phyloP scores from a whole-genome alignment of 2,113 vertebrate species.

The Tupaia tana region DNA sequence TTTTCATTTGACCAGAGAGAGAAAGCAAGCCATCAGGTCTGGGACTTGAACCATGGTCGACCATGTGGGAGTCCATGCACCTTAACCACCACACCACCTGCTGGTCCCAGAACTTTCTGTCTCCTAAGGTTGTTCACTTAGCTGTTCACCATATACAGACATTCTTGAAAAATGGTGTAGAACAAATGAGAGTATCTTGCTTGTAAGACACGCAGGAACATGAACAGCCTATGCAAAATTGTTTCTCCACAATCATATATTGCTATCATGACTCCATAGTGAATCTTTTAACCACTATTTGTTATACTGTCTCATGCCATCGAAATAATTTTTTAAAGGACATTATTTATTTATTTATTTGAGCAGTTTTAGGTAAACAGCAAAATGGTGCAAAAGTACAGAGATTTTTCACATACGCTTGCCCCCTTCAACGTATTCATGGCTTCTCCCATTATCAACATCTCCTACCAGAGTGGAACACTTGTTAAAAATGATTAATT shows the following conservation, averaged over 20 bases:
- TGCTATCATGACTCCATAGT: neutral
- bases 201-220: neutral
- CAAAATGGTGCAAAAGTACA: neutral
- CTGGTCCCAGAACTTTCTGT: neutral
- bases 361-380: neutral
- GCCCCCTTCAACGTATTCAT: neutral
- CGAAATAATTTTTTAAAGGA: neutral
- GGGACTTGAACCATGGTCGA: too few relatives aligned
- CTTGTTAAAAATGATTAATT: neutral
- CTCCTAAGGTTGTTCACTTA: neutral
- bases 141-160: neutral
- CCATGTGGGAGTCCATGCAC: too few relatives aligned
- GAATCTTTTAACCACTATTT: neutral
- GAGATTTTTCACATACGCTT: neutral
- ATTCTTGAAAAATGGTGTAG: neutral
- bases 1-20: too few relatives aligned
- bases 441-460: neutral
- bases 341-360: neutral
- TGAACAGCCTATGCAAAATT: neutral
- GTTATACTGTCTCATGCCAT: neutral
- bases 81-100: too few relatives aligned
- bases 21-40: too few relatives aligned
- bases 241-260: neutral
- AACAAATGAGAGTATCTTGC: neutral
- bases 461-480: neutral